A percentile compares a stretch with the other conserved stretches of the same genome.
Evolutionary conservation across 2,113 vertebrate genomes (phyloP).

Genomic region (Furnarius figulus): DNA sequence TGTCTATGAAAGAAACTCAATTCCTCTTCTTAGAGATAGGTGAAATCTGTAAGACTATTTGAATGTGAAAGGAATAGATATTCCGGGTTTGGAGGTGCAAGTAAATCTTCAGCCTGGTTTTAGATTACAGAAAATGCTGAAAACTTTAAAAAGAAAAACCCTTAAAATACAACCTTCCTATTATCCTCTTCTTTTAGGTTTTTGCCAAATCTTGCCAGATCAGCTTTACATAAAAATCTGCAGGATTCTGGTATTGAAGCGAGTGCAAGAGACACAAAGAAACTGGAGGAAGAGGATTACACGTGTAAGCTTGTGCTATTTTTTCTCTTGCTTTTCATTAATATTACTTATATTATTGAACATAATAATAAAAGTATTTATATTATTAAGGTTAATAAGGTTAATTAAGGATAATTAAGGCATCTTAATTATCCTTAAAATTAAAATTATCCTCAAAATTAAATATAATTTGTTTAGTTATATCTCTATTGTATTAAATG

Average conservation of each 20-base stretch:
- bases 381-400: no score
- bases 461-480: not conserved
- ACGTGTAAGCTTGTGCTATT: slow-evolving; percentile 78
- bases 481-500: not conserved
- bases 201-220: slow-evolving; percentile 88
- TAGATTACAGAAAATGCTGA: not conserved
- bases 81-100: not conserved
- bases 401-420: no score
- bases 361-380: no score
- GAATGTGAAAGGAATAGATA: not conserved
- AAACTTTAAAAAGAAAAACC: not conserved
- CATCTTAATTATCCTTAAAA: no score
- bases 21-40: not conserved
- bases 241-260: slow-evolving; percentile 80
- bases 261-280: slow-evolving; percentile 14
- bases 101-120: not conserved
- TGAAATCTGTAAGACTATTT: not conserved
- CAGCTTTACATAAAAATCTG: slow-evolving; percentile 87
- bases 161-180: not conserved
- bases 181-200: slow-evolving; percentile 77
- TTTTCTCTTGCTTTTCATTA: not conserved
- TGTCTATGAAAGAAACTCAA: not conserved
- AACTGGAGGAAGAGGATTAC: slow-evolving; percentile 67
- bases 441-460: no score
- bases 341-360: not conserved